Conservation (phyloP, 2,113 vertebrate genomes). For the Blennius ocellaris region DNA sequence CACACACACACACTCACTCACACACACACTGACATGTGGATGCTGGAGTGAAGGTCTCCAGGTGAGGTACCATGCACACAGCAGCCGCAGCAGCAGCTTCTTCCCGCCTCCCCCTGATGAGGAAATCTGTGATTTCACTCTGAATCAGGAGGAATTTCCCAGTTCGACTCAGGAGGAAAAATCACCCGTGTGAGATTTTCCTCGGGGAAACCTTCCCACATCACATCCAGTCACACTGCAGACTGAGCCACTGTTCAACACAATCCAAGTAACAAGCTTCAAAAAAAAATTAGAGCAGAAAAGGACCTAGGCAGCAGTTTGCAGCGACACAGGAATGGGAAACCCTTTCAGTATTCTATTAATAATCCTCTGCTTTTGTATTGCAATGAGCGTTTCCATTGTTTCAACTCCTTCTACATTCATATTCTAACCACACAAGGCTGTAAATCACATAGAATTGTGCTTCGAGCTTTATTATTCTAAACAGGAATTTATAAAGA, state of each 20-base stretch:
- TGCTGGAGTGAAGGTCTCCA: slow-evolving; percentile 33
- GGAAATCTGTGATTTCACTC: slow-evolving; percentile 14
- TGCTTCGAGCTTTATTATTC: neutral
- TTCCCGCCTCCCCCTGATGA: neutral
- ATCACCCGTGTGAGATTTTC: neutral
- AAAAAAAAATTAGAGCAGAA: neutral
- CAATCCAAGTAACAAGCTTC: neutral
- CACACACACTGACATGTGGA: neutral
- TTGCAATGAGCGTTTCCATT: neutral
- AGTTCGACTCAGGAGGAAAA: neutral
- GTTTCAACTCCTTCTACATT: neutral
- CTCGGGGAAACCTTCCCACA: neutral
- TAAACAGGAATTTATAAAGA: no score
- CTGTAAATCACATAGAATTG: neutral
- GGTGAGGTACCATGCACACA: slow-evolving; percentile 23
- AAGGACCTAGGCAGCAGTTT: neutral
- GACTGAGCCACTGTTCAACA: neutral
- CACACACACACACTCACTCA: slow-evolving; percentile 4
- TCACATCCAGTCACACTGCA: neutral
- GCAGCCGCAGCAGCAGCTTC: no score
- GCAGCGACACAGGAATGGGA: neutral
- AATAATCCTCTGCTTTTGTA: neutral
- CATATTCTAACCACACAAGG: neutral
- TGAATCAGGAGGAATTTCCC: slow-evolving; percentile 35
- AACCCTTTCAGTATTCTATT: neutral